Percentiles rank a stretch among this genome's conserved stretches.
Conservation (phyloP, 1,140 invertebrate species). For the Apis cerana region DNA sequence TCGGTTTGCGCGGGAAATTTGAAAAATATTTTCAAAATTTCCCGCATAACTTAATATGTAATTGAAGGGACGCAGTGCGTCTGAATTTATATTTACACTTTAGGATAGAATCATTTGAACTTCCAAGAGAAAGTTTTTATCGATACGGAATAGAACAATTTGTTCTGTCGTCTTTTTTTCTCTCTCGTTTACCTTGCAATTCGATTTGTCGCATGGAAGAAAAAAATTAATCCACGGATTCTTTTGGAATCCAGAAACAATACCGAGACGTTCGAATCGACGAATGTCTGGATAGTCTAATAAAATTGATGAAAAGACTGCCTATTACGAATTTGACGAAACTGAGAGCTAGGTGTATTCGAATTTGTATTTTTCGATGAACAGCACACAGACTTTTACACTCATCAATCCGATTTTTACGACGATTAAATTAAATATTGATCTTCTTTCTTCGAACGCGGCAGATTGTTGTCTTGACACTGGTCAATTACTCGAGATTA, state of each 20-base stretch:
- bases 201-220: neutral
- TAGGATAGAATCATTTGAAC: conserved; percentile 6
- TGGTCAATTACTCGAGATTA: neutral
- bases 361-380: conserved; percentile 33
- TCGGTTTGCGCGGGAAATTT: conserved; percentile 2
- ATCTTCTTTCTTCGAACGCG: neutral
- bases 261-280: no score
- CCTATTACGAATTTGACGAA: conserved; percentile 26
- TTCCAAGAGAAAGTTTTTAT: neutral
- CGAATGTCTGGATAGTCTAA: neutral
- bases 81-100: neutral
- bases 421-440: neutral
- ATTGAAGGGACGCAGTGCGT: neutral
- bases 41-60: no score
- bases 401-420: neutral
- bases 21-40: conserved; percentile 51
- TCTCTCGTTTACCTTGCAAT: neutral
- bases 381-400: conserved; percentile 22
- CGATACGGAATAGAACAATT: neutral
- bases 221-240: neutral
- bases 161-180: neutral
- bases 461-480: neutral
- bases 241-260: neutral
- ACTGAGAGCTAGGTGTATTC: neutral
- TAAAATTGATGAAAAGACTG: conserved; percentile 36